phyloP scores from a whole-genome alignment of 2,888 invertebrate genomes.

The Drosophila ustulata region DNA sequence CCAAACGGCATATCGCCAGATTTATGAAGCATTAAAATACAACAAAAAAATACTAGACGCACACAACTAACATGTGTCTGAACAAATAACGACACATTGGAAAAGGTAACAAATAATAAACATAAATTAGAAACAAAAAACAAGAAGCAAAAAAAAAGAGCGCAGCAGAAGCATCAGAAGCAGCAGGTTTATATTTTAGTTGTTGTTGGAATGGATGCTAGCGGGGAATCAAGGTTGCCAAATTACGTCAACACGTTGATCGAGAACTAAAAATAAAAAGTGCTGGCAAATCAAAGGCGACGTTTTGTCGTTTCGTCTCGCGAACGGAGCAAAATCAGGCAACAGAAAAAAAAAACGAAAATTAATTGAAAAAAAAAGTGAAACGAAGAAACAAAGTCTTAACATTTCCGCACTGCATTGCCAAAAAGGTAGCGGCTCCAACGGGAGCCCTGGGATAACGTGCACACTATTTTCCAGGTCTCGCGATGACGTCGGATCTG shows the following conservation, averaged over 20 bases:
- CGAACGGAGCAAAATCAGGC: constrained; percentile 26
- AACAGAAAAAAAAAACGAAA: constrained; percentile 43
- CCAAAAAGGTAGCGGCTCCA: constrained; percentile 56
- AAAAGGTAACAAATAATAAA: constrained; percentile 77
- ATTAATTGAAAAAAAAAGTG: constrained; percentile 60
- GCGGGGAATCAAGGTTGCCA: constrained; percentile 76
- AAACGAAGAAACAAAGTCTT: constrained; percentile 13
- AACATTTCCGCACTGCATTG: constrained; percentile 68
- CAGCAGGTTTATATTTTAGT: constrained; percentile 47
- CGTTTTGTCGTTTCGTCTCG: constrained; percentile 57
- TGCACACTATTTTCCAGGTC: constrained; percentile 59
- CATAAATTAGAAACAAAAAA: constrained; percentile 63
- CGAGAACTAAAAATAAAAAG: constrained; percentile 68
- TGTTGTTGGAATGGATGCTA: constrained; percentile 35
- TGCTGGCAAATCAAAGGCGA: constrained; percentile 73
- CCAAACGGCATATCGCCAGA: constrained; percentile 57
- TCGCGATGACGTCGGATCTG: constrained; percentile 51
- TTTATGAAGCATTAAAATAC: constrained; percentile 67
- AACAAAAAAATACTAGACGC: constrained; percentile 45
- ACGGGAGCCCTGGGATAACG: constrained; percentile 13
- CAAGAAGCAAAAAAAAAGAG: constrained; percentile 30
- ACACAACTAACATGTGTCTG: constrained; percentile 59
- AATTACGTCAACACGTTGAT: constrained; percentile 75
- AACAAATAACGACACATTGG: constrained; percentile 73
- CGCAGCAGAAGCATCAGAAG: constrained; percentile 19